Evolutionary conservation across 2,888 invertebrate genomes (phyloP).

Genomic region (Plebejus argus): DNA sequence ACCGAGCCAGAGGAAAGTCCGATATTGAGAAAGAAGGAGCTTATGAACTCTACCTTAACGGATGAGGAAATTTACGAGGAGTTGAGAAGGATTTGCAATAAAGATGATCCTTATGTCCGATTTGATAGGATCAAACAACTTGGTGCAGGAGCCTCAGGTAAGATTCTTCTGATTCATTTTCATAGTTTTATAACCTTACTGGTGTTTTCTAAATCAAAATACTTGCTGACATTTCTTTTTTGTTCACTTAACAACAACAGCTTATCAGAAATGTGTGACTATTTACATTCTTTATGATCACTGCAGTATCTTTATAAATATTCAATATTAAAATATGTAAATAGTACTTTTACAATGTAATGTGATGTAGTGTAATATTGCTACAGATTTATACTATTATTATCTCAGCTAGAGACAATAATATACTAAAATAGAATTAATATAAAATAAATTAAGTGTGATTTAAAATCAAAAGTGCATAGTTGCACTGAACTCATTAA

Average conservation of each 20-base stretch:
- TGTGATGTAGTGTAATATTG: too few relatives aligned
- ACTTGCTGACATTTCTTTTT: not conserved
- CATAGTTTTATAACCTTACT: not conserved
- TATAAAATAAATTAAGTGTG: too few relatives aligned
- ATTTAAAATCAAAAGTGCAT: not conserved
- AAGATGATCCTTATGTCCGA: constrained; percentile 89
- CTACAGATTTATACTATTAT: not conserved
- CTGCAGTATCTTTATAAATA: too few relatives aligned
- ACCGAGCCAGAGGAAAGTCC: constrained; percentile 79
- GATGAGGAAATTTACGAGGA: constrained; percentile 90
- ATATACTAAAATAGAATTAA: not conserved
- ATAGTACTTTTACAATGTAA: not conserved
- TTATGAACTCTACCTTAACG: constrained; percentile 76
- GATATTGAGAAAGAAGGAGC: constrained; percentile 82
- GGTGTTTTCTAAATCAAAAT: not conserved
- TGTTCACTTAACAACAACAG: not conserved
- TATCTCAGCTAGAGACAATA: not conserved
- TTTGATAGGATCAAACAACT: constrained; percentile 92
- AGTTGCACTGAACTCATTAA: not conserved
- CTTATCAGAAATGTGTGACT: not conserved
- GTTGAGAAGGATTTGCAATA: constrained; percentile 88
- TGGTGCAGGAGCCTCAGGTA: constrained; percentile 92
- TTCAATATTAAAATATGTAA: too few relatives aligned
- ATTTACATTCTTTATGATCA: not conserved
- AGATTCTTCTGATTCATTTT: constrained; percentile 8